These are phyloP conservation scores for Apistogramma diplotaenia DNA, from an alignment of 2,113 vertebrate species.

Conservation along the genomic window DNA sequence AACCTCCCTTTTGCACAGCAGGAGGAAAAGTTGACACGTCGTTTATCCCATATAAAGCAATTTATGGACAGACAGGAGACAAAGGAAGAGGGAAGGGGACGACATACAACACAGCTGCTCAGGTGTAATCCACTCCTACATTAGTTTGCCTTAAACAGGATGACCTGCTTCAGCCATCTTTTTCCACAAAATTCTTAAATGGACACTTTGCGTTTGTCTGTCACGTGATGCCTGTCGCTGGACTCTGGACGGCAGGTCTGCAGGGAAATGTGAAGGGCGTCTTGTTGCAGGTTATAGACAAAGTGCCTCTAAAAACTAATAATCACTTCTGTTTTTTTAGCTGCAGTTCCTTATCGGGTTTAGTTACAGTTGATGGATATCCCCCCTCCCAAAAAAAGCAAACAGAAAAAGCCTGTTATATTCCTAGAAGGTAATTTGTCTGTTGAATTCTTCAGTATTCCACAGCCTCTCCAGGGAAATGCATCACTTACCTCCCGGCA, in stretches of 20 bases:
- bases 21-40: not conserved
- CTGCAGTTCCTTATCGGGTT: not conserved
- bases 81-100: not conserved
- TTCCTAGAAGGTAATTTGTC: not conserved
- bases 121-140: not conserved
- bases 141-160: not conserved
- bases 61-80: not conserved
- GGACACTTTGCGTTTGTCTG: not conserved
- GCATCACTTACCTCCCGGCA: not conserved
- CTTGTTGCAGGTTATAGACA: too few species aligned
- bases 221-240: not conserved
- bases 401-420: not conserved
- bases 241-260: not conserved
- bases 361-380: not conserved
- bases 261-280: not conserved
- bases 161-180: fast-evolving
- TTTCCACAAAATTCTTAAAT: not conserved
- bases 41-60: not conserved
- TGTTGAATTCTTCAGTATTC: not conserved
- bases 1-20: not conserved
- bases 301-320: not conserved
- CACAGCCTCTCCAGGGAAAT: not conserved
- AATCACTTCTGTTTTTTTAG: not conserved
- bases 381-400: not conserved
- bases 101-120: not conserved